These are phyloP conservation scores for human (Homo sapiens) DNA, from an alignment of 2,113 vertebrate species.

Conservation along the genomic window DNA sequence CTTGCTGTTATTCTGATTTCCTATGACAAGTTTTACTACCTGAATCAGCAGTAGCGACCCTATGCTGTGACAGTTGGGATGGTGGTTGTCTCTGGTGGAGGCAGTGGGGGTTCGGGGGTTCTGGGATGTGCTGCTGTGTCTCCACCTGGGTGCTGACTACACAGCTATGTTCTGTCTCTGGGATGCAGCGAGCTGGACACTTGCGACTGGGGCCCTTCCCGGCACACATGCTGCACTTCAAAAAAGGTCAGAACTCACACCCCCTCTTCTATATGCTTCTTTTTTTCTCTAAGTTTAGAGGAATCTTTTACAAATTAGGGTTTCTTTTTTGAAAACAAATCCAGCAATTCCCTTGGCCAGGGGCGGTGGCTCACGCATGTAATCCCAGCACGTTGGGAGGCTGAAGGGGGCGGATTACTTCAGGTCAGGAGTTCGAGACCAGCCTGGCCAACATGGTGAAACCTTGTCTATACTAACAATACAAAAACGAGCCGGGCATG, in stretches of 20 bases:
- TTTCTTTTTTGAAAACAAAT: neutral
- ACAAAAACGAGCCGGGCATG: too few species aligned
- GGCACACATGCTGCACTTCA: neutral
- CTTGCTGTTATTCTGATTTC: neutral
- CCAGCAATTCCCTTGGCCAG: neutral
- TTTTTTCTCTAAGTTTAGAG: neutral
- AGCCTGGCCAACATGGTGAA: too few species aligned
- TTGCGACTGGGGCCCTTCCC: rapidly evolving
- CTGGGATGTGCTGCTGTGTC: neutral
- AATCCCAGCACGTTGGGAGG: too few species aligned
- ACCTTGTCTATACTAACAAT: too few species aligned
- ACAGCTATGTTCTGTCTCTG: rapidly evolving
- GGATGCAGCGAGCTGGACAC: rapidly evolving
- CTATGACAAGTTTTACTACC: neutral
- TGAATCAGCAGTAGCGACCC: neutral
- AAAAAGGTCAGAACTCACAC: neutral
- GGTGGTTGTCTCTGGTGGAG: neutral
- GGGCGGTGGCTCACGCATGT: too few species aligned
- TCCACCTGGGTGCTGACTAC: neutral
- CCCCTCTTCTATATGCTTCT: neutral
- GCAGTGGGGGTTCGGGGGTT: neutral
- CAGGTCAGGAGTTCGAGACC: too few species aligned
- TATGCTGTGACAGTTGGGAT: neutral
- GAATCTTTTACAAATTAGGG: neutral
- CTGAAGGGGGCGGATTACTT: too few species aligned